phyloP scores from a whole-genome alignment of 2,113 vertebrate species.

The Ictidomys tridecemlineatus region DNA sequence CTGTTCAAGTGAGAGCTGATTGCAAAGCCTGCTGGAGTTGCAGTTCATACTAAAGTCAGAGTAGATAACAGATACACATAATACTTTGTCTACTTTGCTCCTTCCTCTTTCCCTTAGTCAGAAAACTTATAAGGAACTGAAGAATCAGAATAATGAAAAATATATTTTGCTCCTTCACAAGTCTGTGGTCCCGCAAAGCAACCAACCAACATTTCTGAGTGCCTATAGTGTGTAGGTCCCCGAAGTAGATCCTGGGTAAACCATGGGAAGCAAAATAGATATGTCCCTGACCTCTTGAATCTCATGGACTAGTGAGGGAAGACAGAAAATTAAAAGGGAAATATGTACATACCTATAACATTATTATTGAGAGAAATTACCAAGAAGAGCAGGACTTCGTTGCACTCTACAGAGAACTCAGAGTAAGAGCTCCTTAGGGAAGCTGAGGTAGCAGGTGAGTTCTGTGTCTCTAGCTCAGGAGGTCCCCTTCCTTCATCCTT shows the following conservation, averaged over 20 bases:
- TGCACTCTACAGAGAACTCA: background rate
- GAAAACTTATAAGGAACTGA: background rate
- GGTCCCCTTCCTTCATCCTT: background rate
- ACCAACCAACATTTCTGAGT: background rate
- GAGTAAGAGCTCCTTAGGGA: background rate
- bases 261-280: background rate
- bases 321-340: background rate
- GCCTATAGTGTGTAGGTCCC: background rate
- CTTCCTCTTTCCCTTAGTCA: constrained; percentile 6
- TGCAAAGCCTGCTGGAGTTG: constrained; percentile 77
- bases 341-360: background rate
- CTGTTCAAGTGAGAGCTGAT: constrained; percentile 72
- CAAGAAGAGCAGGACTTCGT: background rate
- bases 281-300: background rate
- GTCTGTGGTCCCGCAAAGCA: background rate
- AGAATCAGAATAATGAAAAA: background rate
- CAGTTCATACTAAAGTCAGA: constrained; percentile 76
- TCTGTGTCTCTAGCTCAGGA: background rate
- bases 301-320: constrained; percentile 15
- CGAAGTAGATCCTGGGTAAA: background rate
- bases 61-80: constrained; percentile 61
- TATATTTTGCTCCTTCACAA: background rate
- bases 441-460: background rate
- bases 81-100: constrained; percentile 12
- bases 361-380: background rate